phyloP scores from a whole-genome alignment of 2,113 vertebrate species.

The Ctenomys sociabilis region DNA sequence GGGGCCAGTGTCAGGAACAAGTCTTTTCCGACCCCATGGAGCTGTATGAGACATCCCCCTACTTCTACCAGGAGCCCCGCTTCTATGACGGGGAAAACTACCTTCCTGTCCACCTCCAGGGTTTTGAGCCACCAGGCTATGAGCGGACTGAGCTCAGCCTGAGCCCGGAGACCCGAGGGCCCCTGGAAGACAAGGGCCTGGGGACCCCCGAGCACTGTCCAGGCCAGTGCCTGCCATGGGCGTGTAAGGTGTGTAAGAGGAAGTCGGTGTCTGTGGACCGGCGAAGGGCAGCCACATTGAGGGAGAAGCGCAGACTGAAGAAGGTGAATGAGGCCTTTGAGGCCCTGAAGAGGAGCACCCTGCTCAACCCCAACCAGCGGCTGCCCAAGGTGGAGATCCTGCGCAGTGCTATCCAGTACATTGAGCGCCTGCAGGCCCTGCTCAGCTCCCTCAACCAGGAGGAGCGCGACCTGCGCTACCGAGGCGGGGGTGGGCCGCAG shows the following conservation, averaged over 20 bases:
- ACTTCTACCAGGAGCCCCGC: slow-evolving; percentile 97
- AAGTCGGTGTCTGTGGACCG: slow-evolving; percentile 96
- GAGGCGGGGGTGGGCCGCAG: slow-evolving; percentile 83
- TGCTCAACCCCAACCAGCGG: slow-evolving; percentile 98
- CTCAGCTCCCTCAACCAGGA: slow-evolving; percentile 98
- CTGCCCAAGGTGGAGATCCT: slow-evolving; percentile 99
- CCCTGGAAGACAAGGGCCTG: slow-evolving; percentile 93
- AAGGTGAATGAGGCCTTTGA: slow-evolving; percentile 99
- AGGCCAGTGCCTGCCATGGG: slow-evolving; percentile 97
- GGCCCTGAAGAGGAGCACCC: slow-evolving; percentile 96
- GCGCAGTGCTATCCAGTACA: slow-evolving; percentile 98
- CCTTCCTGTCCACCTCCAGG: slow-evolving; percentile 91
- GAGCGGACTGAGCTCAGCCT: slow-evolving; percentile 91
- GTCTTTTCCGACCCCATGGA: slow-evolving; percentile 90
- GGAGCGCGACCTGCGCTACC: slow-evolving; percentile 92
- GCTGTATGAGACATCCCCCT: slow-evolving; percentile 98
- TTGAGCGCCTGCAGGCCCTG: slow-evolving; percentile 96
- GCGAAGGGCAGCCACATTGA: slow-evolving; percentile 94
- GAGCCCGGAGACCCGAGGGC: slow-evolving; percentile 87
- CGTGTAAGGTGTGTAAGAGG: slow-evolving; percentile 97
- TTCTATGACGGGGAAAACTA: slow-evolving; percentile 96
- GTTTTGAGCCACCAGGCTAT: slow-evolving; percentile 90
- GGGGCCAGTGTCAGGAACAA: slow-evolving; percentile 82
- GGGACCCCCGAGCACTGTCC: slow-evolving; percentile 92
- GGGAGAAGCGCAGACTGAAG: slow-evolving; percentile 96